A percentile compares a stretch with the other conserved stretches of the same genome.
Conservation (phyloP, 2,888 invertebrate genomes). For the Orthonevra nobilis region DNA sequence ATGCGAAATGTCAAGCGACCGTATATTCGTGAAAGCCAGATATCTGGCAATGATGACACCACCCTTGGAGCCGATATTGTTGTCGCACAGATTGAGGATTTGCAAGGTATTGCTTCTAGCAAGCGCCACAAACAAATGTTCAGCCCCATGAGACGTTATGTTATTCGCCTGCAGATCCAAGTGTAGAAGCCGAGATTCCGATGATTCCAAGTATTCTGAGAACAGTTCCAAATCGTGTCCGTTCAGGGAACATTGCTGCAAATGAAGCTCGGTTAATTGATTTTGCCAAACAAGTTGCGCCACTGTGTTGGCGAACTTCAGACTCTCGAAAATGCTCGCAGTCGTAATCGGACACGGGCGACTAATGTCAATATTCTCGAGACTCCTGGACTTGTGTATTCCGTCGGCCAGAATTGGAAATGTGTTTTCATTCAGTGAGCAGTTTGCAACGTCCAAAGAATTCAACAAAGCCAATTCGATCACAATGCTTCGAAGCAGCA, state of each 20-base stretch:
- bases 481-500: slow-evolving; percentile 72
- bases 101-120: slow-evolving; percentile 70
- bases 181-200: slow-evolving; percentile 66
- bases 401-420: slow-evolving; percentile 78
- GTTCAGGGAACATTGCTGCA: slow-evolving; percentile 76
- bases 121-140: slow-evolving; percentile 74
- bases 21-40: slow-evolving; percentile 65
- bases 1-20: slow-evolving; percentile 73
- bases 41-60: slow-evolving; percentile 76
- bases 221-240: slow-evolving; percentile 76
- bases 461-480: slow-evolving; percentile 71
- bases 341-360: slow-evolving; percentile 72
- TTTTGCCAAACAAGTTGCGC: slow-evolving; percentile 76
- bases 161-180: slow-evolving; percentile 75
- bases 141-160: slow-evolving; percentile 75
- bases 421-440: slow-evolving; percentile 75
- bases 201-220: slow-evolving; percentile 73
- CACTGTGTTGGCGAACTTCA: slow-evolving; percentile 74
- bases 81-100: slow-evolving; percentile 75
- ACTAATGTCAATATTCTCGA: slow-evolving; percentile 73
- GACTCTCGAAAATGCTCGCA: slow-evolving; percentile 73
- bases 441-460: slow-evolving; percentile 73
- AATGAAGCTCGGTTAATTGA: slow-evolving; percentile 73
- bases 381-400: slow-evolving; percentile 74
- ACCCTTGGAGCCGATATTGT: slow-evolving; percentile 75